Conservation (phyloP, 2,797 vertebrate genomes). For the Sebastes iracundus region DNA sequence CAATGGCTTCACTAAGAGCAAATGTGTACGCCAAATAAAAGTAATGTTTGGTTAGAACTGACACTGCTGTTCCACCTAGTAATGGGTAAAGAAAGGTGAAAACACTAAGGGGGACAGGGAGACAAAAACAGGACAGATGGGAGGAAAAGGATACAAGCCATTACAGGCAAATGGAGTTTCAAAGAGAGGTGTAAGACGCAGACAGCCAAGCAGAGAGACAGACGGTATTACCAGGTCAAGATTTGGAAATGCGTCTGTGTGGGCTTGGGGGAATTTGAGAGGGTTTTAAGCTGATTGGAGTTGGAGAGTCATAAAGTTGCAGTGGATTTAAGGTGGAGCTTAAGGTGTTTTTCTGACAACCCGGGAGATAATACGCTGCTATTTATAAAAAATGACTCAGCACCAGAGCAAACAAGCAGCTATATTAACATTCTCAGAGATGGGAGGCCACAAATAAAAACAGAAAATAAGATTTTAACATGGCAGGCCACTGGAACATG, state of each 20-base stretch:
- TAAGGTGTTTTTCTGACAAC: conserved; percentile 23
- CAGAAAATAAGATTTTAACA: background rate
- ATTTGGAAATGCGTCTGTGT: background rate
- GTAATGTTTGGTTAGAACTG: conserved; percentile 24
- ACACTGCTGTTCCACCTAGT: conserved; percentile 6
- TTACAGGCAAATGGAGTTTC: background rate
- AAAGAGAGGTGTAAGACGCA: conserved; percentile 15
- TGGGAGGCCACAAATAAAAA: background rate
- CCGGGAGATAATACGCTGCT: background rate
- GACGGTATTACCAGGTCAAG: conserved; percentile 3
- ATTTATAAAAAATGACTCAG: background rate
- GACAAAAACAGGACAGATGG: conserved; percentile 15
- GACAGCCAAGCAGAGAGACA: conserved; percentile 3
- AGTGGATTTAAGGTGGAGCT: conserved; percentile 2
- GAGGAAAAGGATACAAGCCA: background rate
- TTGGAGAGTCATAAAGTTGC: background rate
- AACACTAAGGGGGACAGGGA: conserved; percentile 6
- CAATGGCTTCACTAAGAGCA: conserved; percentile 20
- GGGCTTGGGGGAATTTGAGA: background rate
- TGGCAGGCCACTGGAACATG: background rate
- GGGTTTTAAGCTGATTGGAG: background rate
- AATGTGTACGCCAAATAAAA: conserved; percentile 38
- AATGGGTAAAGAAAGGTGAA: conserved; percentile 6
- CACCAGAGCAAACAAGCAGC: background rate
- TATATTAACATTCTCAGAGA: background rate